Evolutionary conservation across 2,113 vertebrate species (phyloP), one percentile per base, ranked within the genome.

Genomic region (Podocnemis expansa): DNA sequence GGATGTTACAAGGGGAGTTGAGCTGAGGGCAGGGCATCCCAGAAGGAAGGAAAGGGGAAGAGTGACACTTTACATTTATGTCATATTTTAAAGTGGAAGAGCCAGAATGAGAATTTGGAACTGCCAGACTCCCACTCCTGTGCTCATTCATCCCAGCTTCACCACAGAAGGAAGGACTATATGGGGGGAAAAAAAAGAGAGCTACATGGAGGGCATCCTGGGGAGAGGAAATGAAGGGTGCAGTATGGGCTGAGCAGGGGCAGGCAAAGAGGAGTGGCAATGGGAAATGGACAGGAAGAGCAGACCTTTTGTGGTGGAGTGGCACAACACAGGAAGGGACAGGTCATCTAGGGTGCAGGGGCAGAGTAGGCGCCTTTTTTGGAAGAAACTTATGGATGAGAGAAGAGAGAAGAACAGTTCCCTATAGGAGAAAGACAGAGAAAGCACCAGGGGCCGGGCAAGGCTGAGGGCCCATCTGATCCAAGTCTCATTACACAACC

Each of bases 121-220:
- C 17, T n/a, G 21, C n/a, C n/a, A 70, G 63, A 8, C 63, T 70
- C 63, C 19, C 63, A n/a, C 63, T 70, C 17, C 19, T 67, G 63
- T 21, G 34, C n/a, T 67, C 34, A n/a, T n/a, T 67, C 63, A 8
- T 38, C 63, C 38, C 8, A 2, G 45, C 10, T 87, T n/a, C 45
- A 49, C 21, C 55, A 34, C 29, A 83, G 51, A 82, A 17, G 63
- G 38, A 0, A 0, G 63, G 49, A 73, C 52, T 51, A 49, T 27
- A 49, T 19, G 87, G 78, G 49, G 88, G n/a, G 12, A 41, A 12
- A 45, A 43, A 92, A 29, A 3, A 38, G 19, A 8, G 1, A 1
- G 34, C 27, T 84, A 14, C 45, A 21, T 12, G 27, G 84, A 31
- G 67, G 45, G 93, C 13, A 93, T 12, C 38, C 81, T 43, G 84